phyloP scores from a whole-genome alignment of 2,888 invertebrate species.

The Agrochola lychnidis region DNA sequence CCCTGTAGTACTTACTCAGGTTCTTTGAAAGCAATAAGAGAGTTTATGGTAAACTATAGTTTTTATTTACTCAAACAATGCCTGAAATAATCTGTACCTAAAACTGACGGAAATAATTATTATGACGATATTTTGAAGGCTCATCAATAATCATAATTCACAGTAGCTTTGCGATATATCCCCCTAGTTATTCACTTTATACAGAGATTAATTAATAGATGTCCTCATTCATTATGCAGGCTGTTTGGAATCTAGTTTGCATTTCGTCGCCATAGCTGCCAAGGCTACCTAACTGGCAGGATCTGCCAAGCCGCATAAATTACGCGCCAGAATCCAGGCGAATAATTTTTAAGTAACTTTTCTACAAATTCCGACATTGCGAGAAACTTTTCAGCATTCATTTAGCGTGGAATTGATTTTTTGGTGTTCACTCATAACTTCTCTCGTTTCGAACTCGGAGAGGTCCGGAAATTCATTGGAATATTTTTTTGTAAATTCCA shows the following conservation, averaged over 20 bases:
- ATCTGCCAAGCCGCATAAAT: constrained; percentile 11
- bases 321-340: neutral
- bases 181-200: neutral
- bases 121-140: neutral
- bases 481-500: neutral
- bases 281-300: constrained; percentile 15
- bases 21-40: neutral
- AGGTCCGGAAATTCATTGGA: constrained; percentile 8
- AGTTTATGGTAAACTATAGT: no score
- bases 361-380: neutral
- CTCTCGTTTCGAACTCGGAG: constrained; percentile 10
- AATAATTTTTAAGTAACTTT: constrained; percentile 28
- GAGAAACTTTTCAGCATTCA: constrained; percentile 34
- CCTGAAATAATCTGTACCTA: neutral
- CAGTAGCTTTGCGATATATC: neutral
- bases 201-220: constrained; percentile 14
- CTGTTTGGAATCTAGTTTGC: constrained; percentile 16
- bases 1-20: neutral
- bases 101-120: neutral
- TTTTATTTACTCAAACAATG: neutral
- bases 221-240: constrained; percentile 20
- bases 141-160: neutral
- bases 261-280: neutral
- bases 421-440: constrained; percentile 10
- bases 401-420: constrained; percentile 13